A percentile compares a stretch with the other conserved stretches of the same genome.
Evolutionary conservation across 2,888 invertebrate genomes (phyloP).

Genomic region (Schizotus pectinicornis): DNA sequence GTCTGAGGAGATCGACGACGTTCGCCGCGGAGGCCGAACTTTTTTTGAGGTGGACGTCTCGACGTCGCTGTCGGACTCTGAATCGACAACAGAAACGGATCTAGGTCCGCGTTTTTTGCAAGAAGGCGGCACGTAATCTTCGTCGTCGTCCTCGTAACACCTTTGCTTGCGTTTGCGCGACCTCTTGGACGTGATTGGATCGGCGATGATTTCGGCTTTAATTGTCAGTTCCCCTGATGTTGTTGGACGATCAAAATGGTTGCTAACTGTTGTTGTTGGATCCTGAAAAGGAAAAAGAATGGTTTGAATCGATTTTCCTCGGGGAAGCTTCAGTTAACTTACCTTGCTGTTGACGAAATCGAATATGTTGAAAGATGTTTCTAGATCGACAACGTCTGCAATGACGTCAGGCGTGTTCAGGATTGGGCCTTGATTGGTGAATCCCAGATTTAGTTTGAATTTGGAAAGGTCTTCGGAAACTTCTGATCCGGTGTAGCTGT

Average conservation of each 20-base stretch:
- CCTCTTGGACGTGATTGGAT: not conserved
- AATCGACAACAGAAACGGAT: conserved; percentile 22
- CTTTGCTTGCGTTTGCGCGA: conserved; percentile 32
- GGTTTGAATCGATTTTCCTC: not conserved
- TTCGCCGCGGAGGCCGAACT: conserved; percentile 64
- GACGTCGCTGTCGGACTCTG: conserved; percentile 38
- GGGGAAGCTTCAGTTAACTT: conserved; percentile 19
- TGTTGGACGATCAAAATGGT: conserved; percentile 15
- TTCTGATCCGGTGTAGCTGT: conserved; percentile 28
- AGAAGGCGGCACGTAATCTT: conserved; percentile 50
- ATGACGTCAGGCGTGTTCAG: conserved; percentile 59
- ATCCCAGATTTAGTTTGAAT: conserved; percentile 36
- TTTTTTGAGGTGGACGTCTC: conserved; percentile 40
- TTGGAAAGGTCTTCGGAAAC: conserved; percentile 12
- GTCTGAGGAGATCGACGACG: conserved; percentile 57
- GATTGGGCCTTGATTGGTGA: conserved; percentile 26
- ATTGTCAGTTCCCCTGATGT: conserved; percentile 12
- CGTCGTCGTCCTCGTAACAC: conserved; percentile 45
- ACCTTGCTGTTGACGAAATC: conserved; percentile 51
- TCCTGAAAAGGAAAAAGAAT: conserved; percentile 37
- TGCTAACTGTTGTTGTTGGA: conserved; percentile 27
- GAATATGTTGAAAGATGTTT: conserved; percentile 52
- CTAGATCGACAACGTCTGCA: conserved; percentile 53
- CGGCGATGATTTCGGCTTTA: not conserved
- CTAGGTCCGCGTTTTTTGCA: conserved; percentile 27